phyloP scores from a whole-genome alignment of 2,113 vertebrate genomes.

The Ahaetulla prasina region DNA sequence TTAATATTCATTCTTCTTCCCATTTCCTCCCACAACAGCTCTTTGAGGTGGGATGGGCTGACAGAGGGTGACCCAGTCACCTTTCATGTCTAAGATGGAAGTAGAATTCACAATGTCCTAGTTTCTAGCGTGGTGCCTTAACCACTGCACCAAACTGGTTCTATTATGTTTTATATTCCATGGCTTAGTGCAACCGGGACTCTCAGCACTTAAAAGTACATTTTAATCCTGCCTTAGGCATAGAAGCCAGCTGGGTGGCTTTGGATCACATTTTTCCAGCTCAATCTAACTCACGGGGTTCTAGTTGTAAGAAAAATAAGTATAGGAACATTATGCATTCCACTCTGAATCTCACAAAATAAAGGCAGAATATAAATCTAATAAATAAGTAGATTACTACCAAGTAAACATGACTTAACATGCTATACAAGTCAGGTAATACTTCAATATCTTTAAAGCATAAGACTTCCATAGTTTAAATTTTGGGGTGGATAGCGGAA shows the following conservation, averaged over 20 bases:
- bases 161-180: background rate
- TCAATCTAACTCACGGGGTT: background rate
- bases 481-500: background rate
- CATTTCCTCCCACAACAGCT: background rate
- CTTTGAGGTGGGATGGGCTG: background rate
- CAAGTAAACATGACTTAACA: background rate
- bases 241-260: background rate
- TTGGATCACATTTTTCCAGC: background rate
- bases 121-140: background rate
- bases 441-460: background rate
- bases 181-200: background rate
- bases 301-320: background rate
- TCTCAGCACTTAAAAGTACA: background rate
- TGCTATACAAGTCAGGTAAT: background rate
- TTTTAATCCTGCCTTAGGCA: background rate
- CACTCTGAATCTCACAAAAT: background rate
- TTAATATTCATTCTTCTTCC: background rate
- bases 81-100: background rate
- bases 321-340: background rate
- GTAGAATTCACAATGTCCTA: background rate
- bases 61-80: background rate
- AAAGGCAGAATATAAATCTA: background rate
- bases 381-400: background rate
- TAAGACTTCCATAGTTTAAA: background rate
- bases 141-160: background rate